These are phyloP conservation scores for Drosophila orena DNA, from an alignment of 1,140 invertebrate species.

Conservation along the genomic window DNA sequence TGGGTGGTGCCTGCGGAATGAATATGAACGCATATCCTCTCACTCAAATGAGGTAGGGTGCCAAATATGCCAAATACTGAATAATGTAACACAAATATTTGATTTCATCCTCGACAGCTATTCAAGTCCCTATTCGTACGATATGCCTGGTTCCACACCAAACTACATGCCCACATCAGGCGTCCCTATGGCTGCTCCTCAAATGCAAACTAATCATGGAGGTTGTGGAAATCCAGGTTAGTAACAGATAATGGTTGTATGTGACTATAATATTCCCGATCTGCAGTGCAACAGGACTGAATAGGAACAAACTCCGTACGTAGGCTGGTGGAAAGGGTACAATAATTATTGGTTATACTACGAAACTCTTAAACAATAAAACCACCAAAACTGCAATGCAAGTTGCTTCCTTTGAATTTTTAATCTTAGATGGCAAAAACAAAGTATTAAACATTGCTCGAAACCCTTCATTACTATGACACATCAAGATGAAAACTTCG, in stretches of 20 bases:
- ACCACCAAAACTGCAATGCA: not conserved
- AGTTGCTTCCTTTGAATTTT: too few species aligned
- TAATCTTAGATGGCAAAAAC: too few species aligned
- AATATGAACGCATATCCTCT: conserved; percentile 19
- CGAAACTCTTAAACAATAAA: not conserved
- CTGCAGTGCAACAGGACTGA: not conserved
- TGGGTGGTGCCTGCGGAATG: conserved; percentile 27
- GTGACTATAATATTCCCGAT: not conserved
- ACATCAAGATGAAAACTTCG: too few species aligned
- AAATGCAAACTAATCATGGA: not conserved
- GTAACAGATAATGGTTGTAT: not conserved
- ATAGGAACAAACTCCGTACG: too few species aligned
- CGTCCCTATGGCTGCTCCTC: conserved; percentile 1
- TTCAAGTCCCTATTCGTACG: conserved; percentile 17
- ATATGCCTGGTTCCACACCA: conserved; percentile 2
- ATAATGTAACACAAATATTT: not conserved
- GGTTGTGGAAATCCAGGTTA: conserved; percentile 2
- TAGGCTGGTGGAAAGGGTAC: not conserved
- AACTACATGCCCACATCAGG: not conserved
- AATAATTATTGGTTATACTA: not conserved
- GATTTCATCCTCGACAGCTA: conserved; percentile 7
- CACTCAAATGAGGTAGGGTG: conserved; percentile 33
- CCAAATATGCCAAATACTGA: not conserved
- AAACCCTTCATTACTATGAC: not conserved
- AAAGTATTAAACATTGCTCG: not conserved